Evolutionary conservation across 1,140 invertebrate species (phyloP).

Genomic region (Penaeus japonicus): DNA sequence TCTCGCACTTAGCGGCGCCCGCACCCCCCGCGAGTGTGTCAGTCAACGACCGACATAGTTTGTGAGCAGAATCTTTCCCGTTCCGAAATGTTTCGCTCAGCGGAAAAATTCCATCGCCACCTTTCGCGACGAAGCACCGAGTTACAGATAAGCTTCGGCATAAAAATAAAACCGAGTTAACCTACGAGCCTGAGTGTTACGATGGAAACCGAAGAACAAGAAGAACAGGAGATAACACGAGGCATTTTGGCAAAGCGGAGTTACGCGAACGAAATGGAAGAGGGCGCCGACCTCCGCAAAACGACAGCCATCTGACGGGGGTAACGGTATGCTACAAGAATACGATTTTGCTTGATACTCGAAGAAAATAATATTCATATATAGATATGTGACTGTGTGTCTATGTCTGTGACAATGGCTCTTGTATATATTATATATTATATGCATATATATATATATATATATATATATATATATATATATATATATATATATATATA

Average conservation of each 20-base stretch:
- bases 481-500: too few species aligned
- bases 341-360: too few species aligned
- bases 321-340: slow-evolving; percentile 18
- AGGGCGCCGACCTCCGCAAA: not conserved
- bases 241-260: not conserved
- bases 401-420: too few species aligned
- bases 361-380: too few species aligned
- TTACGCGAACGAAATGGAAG: not conserved
- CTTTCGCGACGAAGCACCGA: too few species aligned
- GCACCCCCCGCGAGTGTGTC: slow-evolving; percentile 21
- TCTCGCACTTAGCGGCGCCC: not conserved
- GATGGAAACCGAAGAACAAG: not conserved
- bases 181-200: not conserved
- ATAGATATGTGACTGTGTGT: too few species aligned
- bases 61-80: not conserved
- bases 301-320: not conserved
- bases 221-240: not conserved
- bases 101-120: not conserved
- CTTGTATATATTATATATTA: too few species aligned
- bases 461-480: too few species aligned
- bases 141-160: too few species aligned
- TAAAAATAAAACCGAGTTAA: too few species aligned
- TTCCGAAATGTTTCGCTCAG: slow-evolving; percentile 2
- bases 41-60: slow-evolving; percentile 39
- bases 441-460: too few species aligned